Percentiles rank a stretch among this genome's conserved stretches.
phyloP scores from a whole-genome alignment of 1,140 invertebrate species.

The Heliconius nattereri region DNA sequence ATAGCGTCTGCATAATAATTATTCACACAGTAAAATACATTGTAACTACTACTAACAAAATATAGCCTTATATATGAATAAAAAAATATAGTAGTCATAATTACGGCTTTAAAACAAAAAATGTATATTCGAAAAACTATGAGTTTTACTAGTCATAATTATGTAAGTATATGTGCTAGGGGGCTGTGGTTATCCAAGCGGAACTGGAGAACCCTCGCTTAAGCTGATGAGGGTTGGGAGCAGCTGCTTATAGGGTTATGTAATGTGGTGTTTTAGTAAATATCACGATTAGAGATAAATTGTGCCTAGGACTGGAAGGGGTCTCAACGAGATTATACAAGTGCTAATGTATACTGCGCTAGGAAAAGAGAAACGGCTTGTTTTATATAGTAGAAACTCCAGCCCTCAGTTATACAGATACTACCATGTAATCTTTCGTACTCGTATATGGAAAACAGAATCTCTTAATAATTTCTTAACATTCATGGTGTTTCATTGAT shows the following conservation, averaged over 20 bases:
- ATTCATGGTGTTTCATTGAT: no score
- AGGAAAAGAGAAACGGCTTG: not conserved
- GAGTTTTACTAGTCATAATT: conserved; percentile 17
- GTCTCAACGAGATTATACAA: conserved; percentile 3
- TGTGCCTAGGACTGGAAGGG: not conserved
- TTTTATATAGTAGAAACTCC: no score
- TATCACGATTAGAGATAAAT: conserved; percentile 15
- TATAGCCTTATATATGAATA: not conserved
- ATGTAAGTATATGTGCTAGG: conserved; percentile 12
- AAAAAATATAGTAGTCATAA: not conserved
- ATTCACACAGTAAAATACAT: not conserved
- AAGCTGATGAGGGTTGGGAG: conserved; percentile 34
- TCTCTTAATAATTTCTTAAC: no score
- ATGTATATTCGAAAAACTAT: not conserved
- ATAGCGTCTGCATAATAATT: not conserved
- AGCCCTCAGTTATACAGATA: no score
- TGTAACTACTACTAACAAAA: not conserved
- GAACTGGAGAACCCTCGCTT: conserved; percentile 36
- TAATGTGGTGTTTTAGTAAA: conserved; percentile 23
- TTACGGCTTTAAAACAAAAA: not conserved
- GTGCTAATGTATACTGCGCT: not conserved
- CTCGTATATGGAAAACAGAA: no score
- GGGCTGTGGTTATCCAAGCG: conserved; percentile 34
- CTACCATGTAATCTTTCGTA: no score
- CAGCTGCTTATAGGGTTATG: conserved; percentile 31